Conservation (phyloP, 2,888 invertebrate genomes). For the Carabus problematicus region DNA sequence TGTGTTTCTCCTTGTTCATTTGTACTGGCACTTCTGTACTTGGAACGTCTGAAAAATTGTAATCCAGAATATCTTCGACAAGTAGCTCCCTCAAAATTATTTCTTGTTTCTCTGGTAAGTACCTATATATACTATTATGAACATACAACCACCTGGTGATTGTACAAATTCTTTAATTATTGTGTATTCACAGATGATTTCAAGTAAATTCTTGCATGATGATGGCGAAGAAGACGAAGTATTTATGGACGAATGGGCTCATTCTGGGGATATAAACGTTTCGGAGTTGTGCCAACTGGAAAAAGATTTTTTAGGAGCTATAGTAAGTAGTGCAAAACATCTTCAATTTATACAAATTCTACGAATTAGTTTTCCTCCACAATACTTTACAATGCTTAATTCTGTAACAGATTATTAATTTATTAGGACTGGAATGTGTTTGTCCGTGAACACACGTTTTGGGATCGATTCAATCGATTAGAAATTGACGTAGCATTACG, state of each 20-base stretch:
- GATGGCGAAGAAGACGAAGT: constrained; percentile 93
- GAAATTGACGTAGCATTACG: constrained; percentile 77
- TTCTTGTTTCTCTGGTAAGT: constrained; percentile 90
- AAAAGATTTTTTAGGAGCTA: constrained; percentile 85
- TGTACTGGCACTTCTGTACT: constrained; percentile 90
- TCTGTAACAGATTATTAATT: constrained; percentile 32
- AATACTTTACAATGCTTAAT: constrained; percentile 19
- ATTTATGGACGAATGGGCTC: constrained; percentile 92
- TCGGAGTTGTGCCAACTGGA: constrained; percentile 83
- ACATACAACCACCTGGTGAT: constrained; percentile 4
- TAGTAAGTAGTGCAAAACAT: constrained; percentile 68
- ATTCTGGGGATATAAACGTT: constrained; percentile 77
- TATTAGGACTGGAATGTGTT: constrained; percentile 86
- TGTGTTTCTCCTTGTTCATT: constrained; percentile 92
- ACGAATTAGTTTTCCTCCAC: background rate
- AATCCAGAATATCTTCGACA: constrained; percentile 84
- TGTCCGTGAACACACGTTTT: constrained; percentile 78
- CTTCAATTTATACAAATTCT: background rate
- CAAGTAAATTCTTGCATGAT: constrained; percentile 94
- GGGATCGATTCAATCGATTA: constrained; percentile 71
- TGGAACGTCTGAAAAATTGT: constrained; percentile 83
- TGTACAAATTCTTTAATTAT: background rate
- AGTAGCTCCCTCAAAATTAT: constrained; percentile 89
- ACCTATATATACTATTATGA: constrained; percentile 14
- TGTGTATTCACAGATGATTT: constrained; percentile 79